phyloP scores from a whole-genome alignment of 2,797 vertebrate species.

The Orestias chungarensis region DNA sequence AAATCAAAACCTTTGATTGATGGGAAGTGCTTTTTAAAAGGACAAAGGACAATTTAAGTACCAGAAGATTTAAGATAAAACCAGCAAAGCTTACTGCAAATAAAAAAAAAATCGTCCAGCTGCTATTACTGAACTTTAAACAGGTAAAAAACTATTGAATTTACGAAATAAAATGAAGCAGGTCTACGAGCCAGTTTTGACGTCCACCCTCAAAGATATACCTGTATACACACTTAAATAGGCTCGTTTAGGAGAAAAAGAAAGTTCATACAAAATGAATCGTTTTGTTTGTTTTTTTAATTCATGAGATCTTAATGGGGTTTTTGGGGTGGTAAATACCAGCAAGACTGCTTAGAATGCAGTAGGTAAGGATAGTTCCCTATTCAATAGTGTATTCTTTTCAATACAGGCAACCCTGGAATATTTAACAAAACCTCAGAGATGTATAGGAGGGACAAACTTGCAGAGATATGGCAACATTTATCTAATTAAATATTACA shows the following conservation, averaged over 20 bases:
- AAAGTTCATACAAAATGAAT: background rate
- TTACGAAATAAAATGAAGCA: constrained; percentile 46
- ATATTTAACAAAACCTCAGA: constrained; percentile 69
- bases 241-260: constrained; percentile 9
- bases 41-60: constrained; percentile 20
- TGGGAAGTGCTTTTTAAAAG: background rate
- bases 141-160: constrained; percentile 57
- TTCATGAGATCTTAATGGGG: constrained; percentile 11
- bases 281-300: background rate
- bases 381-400: constrained; percentile 72
- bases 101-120: constrained; percentile 26
- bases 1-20: background rate
- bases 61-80: constrained; percentile 2
- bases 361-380: constrained; percentile 42
- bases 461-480: constrained; percentile 51
- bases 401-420: constrained; percentile 60
- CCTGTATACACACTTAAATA: no score
- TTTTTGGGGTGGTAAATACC: constrained; percentile 13
- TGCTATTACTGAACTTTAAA: constrained; percentile 43
- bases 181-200: constrained; percentile 28
- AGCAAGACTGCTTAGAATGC: constrained; percentile 40
- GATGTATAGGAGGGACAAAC: constrained; percentile 52
- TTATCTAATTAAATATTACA: constrained; percentile 68
- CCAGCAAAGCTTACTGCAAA: constrained; percentile 13
- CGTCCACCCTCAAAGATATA: constrained; percentile 39